Conservation (phyloP, 2,888 invertebrate species). For the Willowsia nigromaculata region DNA sequence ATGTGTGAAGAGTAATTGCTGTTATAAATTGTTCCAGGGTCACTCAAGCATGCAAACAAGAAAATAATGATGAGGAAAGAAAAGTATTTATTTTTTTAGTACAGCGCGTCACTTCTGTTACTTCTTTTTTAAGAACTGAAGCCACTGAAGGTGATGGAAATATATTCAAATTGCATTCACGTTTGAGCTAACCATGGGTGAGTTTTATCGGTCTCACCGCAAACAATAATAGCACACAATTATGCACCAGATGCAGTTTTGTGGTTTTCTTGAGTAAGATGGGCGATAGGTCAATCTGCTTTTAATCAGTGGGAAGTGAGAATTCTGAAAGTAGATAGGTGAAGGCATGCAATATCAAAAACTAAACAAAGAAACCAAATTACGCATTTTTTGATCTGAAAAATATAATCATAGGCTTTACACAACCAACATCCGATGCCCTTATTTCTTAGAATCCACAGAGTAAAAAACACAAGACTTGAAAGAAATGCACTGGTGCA, state of each 20-base stretch:
- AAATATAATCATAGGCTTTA: constrained; percentile 40
- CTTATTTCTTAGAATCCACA: no score
- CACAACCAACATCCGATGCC: no score
- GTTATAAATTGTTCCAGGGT: neutral
- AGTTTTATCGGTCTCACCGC: neutral
- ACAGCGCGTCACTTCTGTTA: neutral
- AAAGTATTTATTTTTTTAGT: neutral
- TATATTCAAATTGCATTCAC: neutral
- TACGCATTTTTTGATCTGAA: neutral
- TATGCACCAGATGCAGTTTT: constrained; percentile 37
- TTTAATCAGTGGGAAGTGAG: constrained; percentile 23
- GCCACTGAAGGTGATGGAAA: neutral
- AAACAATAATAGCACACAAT: neutral
- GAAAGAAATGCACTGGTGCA: neutral
- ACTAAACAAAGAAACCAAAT: neutral
- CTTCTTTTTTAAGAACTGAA: neutral
- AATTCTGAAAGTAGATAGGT: neutral
- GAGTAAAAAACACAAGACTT: no score
- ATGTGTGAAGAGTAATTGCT: neutral
- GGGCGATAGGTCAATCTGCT: constrained; percentile 4
- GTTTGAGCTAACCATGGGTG: neutral
- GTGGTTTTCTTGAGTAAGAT: neutral
- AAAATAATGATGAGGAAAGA: neutral
- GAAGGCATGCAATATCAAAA: neutral
- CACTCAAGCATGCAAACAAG: neutral